phyloP scores from a whole-genome alignment of 2,113 vertebrate species.

The Mesembrinibis cayennensis region DNA sequence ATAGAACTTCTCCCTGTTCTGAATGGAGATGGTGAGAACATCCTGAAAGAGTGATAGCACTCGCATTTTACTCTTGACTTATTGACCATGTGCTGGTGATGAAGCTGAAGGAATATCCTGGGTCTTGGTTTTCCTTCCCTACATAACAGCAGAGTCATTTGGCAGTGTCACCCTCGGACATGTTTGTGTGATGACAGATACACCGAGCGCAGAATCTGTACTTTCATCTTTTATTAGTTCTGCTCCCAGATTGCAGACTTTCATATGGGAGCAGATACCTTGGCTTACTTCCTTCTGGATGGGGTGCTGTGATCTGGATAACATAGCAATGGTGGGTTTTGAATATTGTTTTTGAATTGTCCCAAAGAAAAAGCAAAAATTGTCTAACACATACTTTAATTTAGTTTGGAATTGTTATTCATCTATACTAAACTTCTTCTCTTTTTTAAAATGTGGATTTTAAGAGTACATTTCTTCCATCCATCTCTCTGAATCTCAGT shows the following conservation, averaged over 20 bases:
- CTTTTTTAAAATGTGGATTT: not conserved
- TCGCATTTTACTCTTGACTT: not conserved
- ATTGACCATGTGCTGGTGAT: not conserved
- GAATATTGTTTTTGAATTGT: not conserved
- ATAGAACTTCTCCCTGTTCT: not conserved
- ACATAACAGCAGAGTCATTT: not conserved
- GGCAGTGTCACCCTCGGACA: not conserved
- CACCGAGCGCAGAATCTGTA: not conserved
- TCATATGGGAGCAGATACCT: not conserved
- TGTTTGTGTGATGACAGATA: not conserved
- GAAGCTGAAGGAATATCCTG: not conserved
- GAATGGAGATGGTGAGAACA: not conserved
- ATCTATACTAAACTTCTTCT: not conserved
- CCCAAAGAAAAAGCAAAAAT: not conserved
- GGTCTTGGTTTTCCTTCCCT: not conserved
- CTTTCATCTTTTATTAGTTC: not conserved
- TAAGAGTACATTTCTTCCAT: not conserved
- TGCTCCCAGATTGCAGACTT: not conserved
- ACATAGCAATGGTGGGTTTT: accelerated
- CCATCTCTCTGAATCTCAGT: not conserved
- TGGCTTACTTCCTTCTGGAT: not conserved
- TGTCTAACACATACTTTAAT: not conserved
- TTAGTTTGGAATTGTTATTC: not conserved
- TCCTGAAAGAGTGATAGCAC: not conserved
- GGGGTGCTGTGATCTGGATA: not conserved